phyloP scores from a whole-genome alignment of 1,140 invertebrate species.

The Drosophila mauritiana region DNA sequence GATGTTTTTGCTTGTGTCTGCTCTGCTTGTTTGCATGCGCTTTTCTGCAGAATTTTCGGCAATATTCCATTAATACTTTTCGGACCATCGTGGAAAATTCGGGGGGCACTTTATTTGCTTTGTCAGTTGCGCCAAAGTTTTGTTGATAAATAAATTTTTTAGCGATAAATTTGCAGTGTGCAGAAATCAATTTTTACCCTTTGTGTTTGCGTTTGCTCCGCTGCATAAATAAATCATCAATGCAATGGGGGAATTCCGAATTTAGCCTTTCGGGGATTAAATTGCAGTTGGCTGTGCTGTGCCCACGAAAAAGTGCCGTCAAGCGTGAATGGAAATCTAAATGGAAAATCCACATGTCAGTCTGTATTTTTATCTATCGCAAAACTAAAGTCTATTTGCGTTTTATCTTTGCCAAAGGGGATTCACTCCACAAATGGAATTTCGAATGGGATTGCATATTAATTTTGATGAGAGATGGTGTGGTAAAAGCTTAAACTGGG shows the following conservation, averaged over 20 bases:
- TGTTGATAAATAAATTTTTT: conserved; percentile 73
- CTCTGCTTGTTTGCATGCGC: conserved; percentile 63
- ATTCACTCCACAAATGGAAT: conserved; percentile 28
- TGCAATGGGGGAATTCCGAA: conserved; percentile 47
- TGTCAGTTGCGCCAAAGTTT: conserved; percentile 54
- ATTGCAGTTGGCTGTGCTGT: conserved; percentile 40
- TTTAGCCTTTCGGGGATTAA: conserved; percentile 15
- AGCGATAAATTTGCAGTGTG: conserved; percentile 40
- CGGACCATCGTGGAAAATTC: background rate
- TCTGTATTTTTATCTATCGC: conserved; percentile 3
- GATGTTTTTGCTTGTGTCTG: conserved; percentile 35
- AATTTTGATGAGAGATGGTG: background rate
- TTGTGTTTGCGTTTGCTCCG: conserved; percentile 17
- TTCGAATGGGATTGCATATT: conserved; percentile 17
- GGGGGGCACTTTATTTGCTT: conserved; percentile 56
- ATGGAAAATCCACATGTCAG: conserved; percentile 43
- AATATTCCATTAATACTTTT: conserved; percentile 79
- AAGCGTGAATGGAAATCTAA: conserved; percentile 59
- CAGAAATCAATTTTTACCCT: conserved; percentile 70
- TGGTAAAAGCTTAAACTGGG: background rate
- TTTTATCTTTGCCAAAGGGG: background rate
- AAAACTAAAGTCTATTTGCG: conserved; percentile 24
- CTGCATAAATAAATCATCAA: conserved; percentile 79
- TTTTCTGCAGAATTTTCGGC: conserved; percentile 80
- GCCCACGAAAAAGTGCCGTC: conserved; percentile 28